Evolutionary conservation across 2,797 vertebrate genomes (phyloP).

Genomic region (Huso huso): DNA sequence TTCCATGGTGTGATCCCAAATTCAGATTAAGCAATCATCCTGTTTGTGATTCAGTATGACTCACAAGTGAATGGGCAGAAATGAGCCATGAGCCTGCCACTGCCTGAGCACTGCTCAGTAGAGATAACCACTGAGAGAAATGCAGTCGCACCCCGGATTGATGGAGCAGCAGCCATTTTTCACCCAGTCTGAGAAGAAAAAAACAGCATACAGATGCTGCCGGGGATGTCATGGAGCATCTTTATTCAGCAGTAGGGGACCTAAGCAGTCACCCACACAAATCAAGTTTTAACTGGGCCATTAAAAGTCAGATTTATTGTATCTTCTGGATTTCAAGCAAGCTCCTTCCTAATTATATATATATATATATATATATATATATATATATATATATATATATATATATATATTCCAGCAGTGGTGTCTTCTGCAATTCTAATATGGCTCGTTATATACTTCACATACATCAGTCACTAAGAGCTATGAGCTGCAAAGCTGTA

Average conservation of each 20-base stretch:
- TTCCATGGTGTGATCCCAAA: too few relatives aligned
- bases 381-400: too few relatives aligned
- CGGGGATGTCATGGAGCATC: conserved; percentile 18
- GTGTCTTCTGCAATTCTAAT: too few relatives aligned
- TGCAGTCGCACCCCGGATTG: conserved; percentile 32
- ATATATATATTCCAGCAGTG: too few relatives aligned
- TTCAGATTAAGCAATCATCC: too few relatives aligned
- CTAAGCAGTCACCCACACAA: conserved; percentile 35
- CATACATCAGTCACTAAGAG: neutral
- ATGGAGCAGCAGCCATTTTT: conserved; percentile 46
- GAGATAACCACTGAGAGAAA: conserved; percentile 32
- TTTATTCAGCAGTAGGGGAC: conserved; percentile 51
- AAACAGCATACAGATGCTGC: conserved; percentile 52
- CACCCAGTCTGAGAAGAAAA: conserved; percentile 52
- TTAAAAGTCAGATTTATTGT: conserved; percentile 43
- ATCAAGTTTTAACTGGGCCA: conserved; percentile 46
- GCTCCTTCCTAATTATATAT: too few relatives aligned
- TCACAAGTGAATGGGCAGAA: conserved; percentile 12
- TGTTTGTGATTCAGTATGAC: neutral
- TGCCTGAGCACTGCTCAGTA: conserved; percentile 27
- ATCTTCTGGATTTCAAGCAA: neutral
- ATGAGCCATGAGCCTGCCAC: conserved; percentile 27
- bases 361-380: too few relatives aligned
- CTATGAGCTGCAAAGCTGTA: too few relatives aligned
- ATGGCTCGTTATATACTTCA: neutral